phyloP scores from a whole-genome alignment of 2,113 vertebrate genomes.

The Indri indri region DNA sequence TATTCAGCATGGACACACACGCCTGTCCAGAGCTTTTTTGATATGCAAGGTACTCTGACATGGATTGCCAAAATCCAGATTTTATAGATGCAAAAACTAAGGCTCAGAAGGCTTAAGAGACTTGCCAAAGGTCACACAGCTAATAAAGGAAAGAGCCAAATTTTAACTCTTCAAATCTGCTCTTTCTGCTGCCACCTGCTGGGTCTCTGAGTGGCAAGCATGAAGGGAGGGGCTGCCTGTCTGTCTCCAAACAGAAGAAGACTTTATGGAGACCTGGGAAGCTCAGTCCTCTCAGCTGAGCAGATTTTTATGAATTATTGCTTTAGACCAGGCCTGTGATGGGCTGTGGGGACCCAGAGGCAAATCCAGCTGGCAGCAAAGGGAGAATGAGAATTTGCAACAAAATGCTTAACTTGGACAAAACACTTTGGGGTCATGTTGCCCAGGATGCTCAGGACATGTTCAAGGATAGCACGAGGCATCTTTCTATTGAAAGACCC shows the following conservation, averaged over 20 bases:
- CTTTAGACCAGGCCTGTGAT: neutral
- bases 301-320: neutral
- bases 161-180: neutral
- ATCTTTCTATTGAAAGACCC: neutral
- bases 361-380: neutral
- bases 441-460: neutral
- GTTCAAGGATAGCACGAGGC: neutral
- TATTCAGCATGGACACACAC: neutral
- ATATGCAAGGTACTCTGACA: constrained; percentile 41
- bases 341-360: neutral
- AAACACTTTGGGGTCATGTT: neutral
- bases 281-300: neutral
- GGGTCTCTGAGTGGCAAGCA: neutral
- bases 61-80: constrained; percentile 55
- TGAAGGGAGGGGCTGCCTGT: neutral
- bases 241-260: neutral
- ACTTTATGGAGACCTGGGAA: neutral
- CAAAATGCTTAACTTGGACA: neutral
- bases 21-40: neutral
- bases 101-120: constrained; percentile 26
- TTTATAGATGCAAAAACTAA: constrained; percentile 40
- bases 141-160: neutral
- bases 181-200: constrained; percentile 22
- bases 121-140: constrained; percentile 29
- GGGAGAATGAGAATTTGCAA: neutral